A percentile compares a stretch with the other conserved stretches of the same genome.
These are phyloP conservation scores for Rhynchotus rufescens DNA, from an alignment of 2,797 vertebrate species.

Conservation along the genomic window DNA sequence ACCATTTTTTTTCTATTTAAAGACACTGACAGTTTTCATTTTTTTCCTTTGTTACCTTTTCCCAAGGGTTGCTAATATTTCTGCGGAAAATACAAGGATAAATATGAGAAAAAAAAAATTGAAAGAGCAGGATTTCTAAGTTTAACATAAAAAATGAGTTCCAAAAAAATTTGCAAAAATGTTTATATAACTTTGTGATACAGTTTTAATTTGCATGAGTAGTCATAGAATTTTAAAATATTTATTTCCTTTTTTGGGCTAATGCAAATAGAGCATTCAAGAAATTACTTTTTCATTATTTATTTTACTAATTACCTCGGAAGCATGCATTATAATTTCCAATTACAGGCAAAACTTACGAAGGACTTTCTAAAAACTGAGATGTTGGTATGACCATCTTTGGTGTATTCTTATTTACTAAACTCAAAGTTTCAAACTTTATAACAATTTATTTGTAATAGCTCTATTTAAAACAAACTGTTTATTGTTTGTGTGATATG, in stretches of 20 bases:
- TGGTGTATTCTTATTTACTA: background rate
- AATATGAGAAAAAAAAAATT: background rate
- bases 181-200: background rate
- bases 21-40: background rate
- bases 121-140: background rate
- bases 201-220: background rate
- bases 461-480: background rate
- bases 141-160: background rate
- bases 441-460: background rate
- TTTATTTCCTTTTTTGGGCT: background rate
- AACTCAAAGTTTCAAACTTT: background rate
- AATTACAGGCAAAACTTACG: background rate
- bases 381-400: background rate
- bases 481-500: background rate
- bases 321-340: background rate
- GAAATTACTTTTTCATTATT: constrained; percentile 2
- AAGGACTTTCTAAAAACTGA: background rate
- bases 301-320: constrained; percentile 6
- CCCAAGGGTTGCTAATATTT: background rate
- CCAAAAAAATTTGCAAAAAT: background rate
- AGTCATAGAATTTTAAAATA: background rate
- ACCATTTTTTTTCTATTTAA: background rate
- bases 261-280: constrained; percentile 4
- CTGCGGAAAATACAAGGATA: background rate
- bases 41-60: background rate